A percentile compares a stretch with the other conserved stretches of the same genome.
phyloP scores from a whole-genome alignment of 2,797 vertebrate species.

The Takifugu rubripes region DNA sequence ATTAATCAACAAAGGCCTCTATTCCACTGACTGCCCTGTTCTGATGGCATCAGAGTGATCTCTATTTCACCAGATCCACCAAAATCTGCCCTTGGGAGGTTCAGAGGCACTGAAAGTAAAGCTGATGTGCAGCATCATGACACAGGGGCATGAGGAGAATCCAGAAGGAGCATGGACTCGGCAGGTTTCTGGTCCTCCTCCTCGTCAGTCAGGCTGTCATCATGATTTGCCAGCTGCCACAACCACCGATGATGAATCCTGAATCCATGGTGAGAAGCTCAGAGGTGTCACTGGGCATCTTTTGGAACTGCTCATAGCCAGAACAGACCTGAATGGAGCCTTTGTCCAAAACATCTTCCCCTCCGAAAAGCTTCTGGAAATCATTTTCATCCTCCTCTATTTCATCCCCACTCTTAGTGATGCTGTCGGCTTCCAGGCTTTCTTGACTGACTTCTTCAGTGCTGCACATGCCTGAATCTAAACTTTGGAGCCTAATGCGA shows the following conservation, averaged over 20 bases:
- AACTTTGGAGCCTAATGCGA: slow-evolving; percentile 25
- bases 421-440: slow-evolving; percentile 32
- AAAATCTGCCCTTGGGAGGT: slow-evolving; percentile 1
- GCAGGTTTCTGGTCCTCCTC: background rate
- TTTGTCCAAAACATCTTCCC: slow-evolving; percentile 4
- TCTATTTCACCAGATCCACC: slow-evolving; percentile 1
- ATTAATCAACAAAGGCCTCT: slow-evolving; percentile 58
- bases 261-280: slow-evolving; percentile 51
- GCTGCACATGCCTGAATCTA: slow-evolving; percentile 46
- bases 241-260: slow-evolving; percentile 24
- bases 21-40: slow-evolving; percentile 11
- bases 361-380: slow-evolving; percentile 23
- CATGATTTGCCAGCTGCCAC: slow-evolving; percentile 47
- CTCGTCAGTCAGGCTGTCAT: slow-evolving; percentile 38
- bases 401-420: background rate
- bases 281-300: background rate
- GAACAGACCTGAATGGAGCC: slow-evolving; percentile 44
- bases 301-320: slow-evolving; percentile 39
- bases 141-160: slow-evolving; percentile 1
- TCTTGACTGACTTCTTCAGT: slow-evolving; percentile 44
- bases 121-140: background rate
- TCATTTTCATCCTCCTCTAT: background rate
- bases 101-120: slow-evolving; percentile 1
- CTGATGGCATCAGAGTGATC: background rate
- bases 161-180: slow-evolving; percentile 25